Evolutionary conservation across 2,888 invertebrate species (phyloP), one percentile per base, ranked within the genome.

Genomic region (Caenorhabditis angaria): DNA sequence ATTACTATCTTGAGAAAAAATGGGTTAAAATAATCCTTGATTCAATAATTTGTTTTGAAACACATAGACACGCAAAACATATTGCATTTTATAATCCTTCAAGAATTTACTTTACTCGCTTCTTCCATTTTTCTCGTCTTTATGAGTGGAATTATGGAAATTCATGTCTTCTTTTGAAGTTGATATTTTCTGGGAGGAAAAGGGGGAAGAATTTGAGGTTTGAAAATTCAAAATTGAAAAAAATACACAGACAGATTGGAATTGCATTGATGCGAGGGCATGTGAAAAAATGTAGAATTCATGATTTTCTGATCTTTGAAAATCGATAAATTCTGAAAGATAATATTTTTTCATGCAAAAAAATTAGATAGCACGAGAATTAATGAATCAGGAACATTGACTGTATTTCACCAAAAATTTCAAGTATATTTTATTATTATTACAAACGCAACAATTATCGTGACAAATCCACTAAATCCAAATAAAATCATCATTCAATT

Each of bases 1-100:
- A 41, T 41, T 41, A 41, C 41, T 41, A 41, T 41, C 41, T 41
- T 41, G 10, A 41, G 41, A 41, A 50, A 50, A 50, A 50, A 24
- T 24, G 24, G 48, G 50, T 28, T 47, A 18, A 24, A 70, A 62
- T 70, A 70, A 70, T 70, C 70, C 70, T 53, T 70, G 70, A 70
- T 70, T 70, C 65, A 70, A 70, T 70, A 70, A 70, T 65, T 61
- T 41, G 53, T 61, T 60, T 65, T 57, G 41, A 41, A 41, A 41
- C 41, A 41, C 32, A 32, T 53, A 32, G n/a, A n/a, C 32, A 32
- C 41, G 18, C 41, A 41, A 41, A 6, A 41, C 41, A 41, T 41
- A 41, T 41, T 41, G 41, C 41, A 41, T 41, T 41, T 41, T 41
- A 41, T 41, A 41, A 41, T 41, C 41, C 41, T 41, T 41, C 14